Conservation (phyloP, 2,888 invertebrate genomes). For the Drosophila gaucha region DNA sequence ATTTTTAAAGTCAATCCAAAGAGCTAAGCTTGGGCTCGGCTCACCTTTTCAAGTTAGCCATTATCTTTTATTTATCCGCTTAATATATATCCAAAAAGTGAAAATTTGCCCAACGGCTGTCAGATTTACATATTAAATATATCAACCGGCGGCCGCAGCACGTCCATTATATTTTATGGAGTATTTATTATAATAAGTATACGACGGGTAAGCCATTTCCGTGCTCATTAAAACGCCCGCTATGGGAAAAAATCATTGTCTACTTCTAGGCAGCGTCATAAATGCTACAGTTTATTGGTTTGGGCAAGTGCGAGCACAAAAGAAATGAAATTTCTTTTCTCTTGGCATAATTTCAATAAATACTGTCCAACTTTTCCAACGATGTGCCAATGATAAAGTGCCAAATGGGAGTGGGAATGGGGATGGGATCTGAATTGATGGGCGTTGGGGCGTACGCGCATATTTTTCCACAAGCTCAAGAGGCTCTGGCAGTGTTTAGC, state of each 20-base stretch:
- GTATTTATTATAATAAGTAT: constrained; percentile 59
- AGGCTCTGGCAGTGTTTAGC: constrained; percentile 38
- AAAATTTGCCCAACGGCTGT: constrained; percentile 2
- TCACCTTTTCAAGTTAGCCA: neutral
- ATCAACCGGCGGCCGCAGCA: constrained; percentile 1
- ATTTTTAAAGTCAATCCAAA: neutral
- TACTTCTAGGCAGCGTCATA: constrained; percentile 60
- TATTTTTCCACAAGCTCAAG: constrained; percentile 27
- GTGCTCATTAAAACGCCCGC: constrained; percentile 16
- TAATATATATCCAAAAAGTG: neutral
- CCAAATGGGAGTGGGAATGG: constrained; percentile 17
- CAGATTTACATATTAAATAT: constrained; percentile 41
- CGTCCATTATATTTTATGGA: constrained; percentile 50
- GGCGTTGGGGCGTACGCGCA: constrained; percentile 24
- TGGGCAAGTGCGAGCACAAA: constrained; percentile 2
- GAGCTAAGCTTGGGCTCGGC: neutral
- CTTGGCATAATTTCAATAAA: constrained; percentile 63
- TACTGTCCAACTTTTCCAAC: constrained; percentile 66
- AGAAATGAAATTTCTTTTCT: constrained; percentile 6
- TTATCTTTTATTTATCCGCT: neutral
- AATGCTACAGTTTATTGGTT: constrained; percentile 51
- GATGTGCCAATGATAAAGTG: constrained; percentile 78
- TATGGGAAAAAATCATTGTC: constrained; percentile 41
- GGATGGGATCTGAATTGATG: constrained; percentile 23
- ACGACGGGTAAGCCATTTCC: constrained; percentile 12